Percentiles rank a stretch among this genome's conserved stretches.
These are phyloP conservation scores for Phataginus tricuspis DNA, from an alignment of 2,797 vertebrate species.

Conservation along the genomic window DNA sequence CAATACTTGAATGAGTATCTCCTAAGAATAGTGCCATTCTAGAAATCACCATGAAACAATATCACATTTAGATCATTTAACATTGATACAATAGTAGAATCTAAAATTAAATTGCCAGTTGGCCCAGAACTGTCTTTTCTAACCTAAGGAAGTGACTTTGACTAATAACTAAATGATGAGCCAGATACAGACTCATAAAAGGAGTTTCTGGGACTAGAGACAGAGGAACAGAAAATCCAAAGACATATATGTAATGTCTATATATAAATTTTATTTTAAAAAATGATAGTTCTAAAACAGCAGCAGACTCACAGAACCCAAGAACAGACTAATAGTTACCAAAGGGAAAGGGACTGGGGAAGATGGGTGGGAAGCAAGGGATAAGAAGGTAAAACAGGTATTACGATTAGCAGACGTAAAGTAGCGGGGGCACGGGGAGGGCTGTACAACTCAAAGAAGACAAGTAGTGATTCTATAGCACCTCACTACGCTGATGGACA, in stretches of 20 bases:
- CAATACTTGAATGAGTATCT: background rate
- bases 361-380: too few relatives aligned
- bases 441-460: too few relatives aligned
- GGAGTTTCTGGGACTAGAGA: background rate
- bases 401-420: too few relatives aligned
- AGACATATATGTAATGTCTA: background rate
- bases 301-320: too few relatives aligned
- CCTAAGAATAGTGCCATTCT: background rate
- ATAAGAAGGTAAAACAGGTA: too few relatives aligned
- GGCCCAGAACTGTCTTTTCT: background rate
- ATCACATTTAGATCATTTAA: background rate
- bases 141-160: background rate
- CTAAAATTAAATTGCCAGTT: background rate
- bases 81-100: background rate
- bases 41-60: background rate
- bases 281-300: too few relatives aligned
- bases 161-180: background rate
- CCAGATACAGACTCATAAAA: background rate
- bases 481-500: too few relatives aligned
- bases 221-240: background rate
- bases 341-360: too few relatives aligned
- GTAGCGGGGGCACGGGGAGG: too few relatives aligned
- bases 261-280: background rate
- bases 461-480: too few relatives aligned
- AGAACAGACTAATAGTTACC: too few relatives aligned